Evolutionary conservation across 2,113 vertebrate species (phyloP).

Genomic region (Halichoeres trimaculatus): DNA sequence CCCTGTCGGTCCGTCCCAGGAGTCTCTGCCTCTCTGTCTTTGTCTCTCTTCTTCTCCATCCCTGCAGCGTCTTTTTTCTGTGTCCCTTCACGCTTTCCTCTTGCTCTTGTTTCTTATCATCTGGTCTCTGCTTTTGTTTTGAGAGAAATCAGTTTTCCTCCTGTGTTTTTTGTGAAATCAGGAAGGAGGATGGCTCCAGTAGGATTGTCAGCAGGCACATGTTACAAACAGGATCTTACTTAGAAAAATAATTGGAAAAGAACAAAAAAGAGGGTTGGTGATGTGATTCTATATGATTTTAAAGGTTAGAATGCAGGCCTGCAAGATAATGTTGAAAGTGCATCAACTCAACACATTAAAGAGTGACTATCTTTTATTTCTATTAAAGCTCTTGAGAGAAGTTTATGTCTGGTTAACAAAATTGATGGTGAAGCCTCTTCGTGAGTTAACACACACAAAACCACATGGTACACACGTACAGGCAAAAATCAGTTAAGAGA

Average conservation of each 20-base stretch:
- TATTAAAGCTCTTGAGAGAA: no score
- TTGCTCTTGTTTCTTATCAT: constrained; percentile 33
- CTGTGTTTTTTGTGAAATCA: constrained; percentile 25
- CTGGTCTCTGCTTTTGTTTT: constrained; percentile 16
- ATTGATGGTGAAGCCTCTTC: no score
- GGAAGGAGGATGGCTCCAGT: constrained; percentile 29
- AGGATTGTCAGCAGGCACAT: constrained; percentile 5
- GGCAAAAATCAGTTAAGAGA: no score
- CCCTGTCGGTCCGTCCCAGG: constrained; percentile 79
- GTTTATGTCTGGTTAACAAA: no score
- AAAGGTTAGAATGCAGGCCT: no score
- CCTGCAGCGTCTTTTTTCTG: constrained; percentile 15
- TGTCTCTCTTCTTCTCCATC: constrained; percentile 50
- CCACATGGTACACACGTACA: no score
- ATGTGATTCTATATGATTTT: not conserved
- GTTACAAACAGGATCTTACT: constrained; percentile 3
- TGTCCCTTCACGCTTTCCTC: constrained; percentile 33
- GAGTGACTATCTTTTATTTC: no score
- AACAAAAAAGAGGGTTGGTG: not conserved
- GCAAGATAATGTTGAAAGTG: no score
- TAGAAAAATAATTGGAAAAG: not conserved
- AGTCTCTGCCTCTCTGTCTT: constrained; percentile 63
- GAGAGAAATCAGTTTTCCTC: constrained; percentile 18
- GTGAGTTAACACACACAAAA: no score
- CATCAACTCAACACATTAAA: no score